Percentiles rank a stretch among this genome's conserved stretches.
These are phyloP conservation scores for Laticauda colubrina DNA, from an alignment of 2,113 vertebrate species.

Conservation along the genomic window DNA sequence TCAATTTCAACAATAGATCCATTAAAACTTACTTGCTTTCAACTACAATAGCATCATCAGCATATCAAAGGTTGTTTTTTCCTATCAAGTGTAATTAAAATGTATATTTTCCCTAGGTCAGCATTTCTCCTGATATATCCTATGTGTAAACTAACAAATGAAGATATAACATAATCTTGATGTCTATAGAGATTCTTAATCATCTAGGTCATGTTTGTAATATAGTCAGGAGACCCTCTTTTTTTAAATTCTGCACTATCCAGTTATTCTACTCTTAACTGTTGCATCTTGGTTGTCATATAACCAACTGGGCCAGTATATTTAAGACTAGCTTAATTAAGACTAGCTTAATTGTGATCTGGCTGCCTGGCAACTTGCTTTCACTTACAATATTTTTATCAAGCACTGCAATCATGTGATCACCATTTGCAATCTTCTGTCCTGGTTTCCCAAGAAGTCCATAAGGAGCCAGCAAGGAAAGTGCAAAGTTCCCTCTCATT, in stretches of 20 bases:
- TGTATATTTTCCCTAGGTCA: neutral
- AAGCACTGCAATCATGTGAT: neutral
- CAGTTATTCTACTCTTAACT: neutral
- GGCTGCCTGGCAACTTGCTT: neutral
- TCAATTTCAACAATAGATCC: neutral
- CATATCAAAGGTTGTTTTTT: neutral
- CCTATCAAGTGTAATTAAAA: neutral
- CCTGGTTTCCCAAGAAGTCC: neutral
- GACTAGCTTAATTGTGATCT: neutral
- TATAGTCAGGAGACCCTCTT: neutral
- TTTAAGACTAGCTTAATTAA: neutral
- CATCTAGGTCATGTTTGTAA: neutral
- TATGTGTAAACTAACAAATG: neutral
- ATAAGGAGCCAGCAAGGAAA: neutral
- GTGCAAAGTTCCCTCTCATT: neutral
- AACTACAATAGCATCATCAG: neutral
- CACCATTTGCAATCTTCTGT: neutral
- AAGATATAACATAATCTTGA: neutral
- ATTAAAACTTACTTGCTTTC: neutral
- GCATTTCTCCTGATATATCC: neutral
- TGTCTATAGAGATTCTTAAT: neutral
- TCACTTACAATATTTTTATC: neutral
- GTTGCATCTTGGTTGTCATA: neutral
- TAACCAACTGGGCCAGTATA: neutral
- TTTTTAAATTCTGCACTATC: neutral